Evolutionary conservation across 2,888 invertebrate species (phyloP).

Genomic region (Drosophila tripunctata): DNA sequence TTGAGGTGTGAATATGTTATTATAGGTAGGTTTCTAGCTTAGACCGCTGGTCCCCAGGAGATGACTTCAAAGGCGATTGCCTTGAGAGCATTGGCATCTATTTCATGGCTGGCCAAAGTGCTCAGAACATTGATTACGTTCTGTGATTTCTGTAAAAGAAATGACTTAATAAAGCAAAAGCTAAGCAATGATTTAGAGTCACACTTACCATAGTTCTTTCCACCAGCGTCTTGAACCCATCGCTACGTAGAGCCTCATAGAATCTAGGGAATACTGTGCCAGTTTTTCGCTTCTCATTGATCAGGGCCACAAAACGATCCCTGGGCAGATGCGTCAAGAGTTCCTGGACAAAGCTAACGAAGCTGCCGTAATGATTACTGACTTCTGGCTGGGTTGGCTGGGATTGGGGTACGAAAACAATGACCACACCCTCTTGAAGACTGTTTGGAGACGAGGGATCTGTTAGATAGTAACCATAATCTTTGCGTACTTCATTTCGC

Average conservation of each 20-base stretch:
- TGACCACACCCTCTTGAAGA: constrained; percentile 29
- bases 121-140: constrained; percentile 59
- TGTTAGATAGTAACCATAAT: constrained; percentile 1
- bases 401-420: constrained; percentile 33
- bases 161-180: neutral
- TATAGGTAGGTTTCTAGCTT: neutral
- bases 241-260: constrained; percentile 71
- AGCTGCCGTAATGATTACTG: constrained; percentile 29
- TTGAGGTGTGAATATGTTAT: too few species aligned
- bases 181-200: too few species aligned
- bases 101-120: constrained; percentile 57
- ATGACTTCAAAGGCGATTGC: constrained; percentile 70
- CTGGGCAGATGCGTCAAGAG: constrained; percentile 73
- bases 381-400: neutral
- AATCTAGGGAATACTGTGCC: constrained; percentile 70
- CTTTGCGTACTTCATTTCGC: neutral
- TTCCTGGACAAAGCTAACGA: constrained; percentile 68
- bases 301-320: constrained; percentile 66
- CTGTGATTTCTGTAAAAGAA: constrained; percentile 47
- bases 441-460: neutral
- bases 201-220: constrained; percentile 65
- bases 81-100: constrained; percentile 67
- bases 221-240: constrained; percentile 56
- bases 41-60: constrained; percentile 73
- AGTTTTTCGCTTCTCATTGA: constrained; percentile 67